A percentile compares a stretch with the other conserved stretches of the same genome.
Evolutionary conservation across 2,888 invertebrate species (phyloP).

Genomic region (Rugalucina vietnamica): DNA sequence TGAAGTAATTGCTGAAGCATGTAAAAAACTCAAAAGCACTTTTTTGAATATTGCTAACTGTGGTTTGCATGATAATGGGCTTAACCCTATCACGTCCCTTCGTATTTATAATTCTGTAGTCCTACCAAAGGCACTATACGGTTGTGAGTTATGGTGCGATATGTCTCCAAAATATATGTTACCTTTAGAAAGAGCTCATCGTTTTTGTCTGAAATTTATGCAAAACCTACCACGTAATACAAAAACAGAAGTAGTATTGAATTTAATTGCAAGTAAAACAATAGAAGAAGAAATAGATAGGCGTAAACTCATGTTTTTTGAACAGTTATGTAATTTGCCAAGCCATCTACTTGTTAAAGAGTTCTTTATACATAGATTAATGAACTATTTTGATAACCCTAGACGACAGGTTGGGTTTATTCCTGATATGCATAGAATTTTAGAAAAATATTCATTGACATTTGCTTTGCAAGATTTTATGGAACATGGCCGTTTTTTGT

Average conservation of each 20-base stretch:
- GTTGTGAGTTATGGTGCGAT: conserved; percentile 12
- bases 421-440: background rate
- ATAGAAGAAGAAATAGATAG: background rate
- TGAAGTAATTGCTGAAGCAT: background rate
- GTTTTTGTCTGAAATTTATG: background rate
- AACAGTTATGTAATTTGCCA: background rate
- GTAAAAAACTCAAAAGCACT: background rate
- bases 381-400: too few species aligned
- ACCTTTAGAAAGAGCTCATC: background rate
- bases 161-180: background rate
- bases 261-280: background rate
- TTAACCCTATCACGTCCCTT: background rate
- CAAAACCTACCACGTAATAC: background rate
- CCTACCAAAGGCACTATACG: conserved; percentile 20
- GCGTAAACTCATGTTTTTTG: background rate
- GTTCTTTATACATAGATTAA: background rate
- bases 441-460: too few species aligned
- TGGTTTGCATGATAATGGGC: background rate
- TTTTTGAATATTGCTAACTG: background rate
- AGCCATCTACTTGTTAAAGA: background rate
- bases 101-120: conserved; percentile 9
- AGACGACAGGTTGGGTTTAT: background rate
- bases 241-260: background rate
- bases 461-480: too few species aligned
- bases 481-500: too few species aligned